Evolutionary conservation across 2,888 invertebrate species (phyloP).

Genomic region (Chymomyza procnemis): DNA sequence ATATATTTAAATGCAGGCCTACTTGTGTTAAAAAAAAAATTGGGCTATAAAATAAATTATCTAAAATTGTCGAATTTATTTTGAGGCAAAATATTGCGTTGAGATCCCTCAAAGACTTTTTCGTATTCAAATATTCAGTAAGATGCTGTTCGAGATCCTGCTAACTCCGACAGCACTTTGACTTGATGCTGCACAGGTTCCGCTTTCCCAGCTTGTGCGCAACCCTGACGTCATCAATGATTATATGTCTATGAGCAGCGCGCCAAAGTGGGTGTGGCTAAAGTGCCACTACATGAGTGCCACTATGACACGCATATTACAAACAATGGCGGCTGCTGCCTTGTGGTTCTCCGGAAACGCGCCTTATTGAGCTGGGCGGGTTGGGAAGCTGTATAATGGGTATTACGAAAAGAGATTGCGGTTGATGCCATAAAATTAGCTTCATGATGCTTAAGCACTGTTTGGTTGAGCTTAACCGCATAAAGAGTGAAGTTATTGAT

Average conservation of each 20-base stretch:
- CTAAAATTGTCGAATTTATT: too few relatives aligned
- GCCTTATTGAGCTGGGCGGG: neutral
- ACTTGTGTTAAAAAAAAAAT: too few relatives aligned
- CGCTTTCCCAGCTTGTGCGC: neutral
- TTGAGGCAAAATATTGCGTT: too few relatives aligned
- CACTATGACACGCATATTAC: conserved; percentile 58
- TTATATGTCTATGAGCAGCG: neutral
- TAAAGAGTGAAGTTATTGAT: conserved; percentile 59
- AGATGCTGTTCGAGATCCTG: too few relatives aligned
- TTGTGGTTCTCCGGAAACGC: neutral
- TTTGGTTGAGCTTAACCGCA: conserved; percentile 22
- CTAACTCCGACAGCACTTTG: neutral
- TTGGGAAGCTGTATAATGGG: conserved; percentile 30
- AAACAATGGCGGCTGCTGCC: conserved; percentile 28
- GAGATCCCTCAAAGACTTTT: too few relatives aligned
- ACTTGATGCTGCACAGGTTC: neutral
- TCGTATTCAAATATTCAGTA: too few relatives aligned
- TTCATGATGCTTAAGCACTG: conserved; percentile 30
- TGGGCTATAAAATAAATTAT: too few relatives aligned
- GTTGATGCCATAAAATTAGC: conserved; percentile 47
- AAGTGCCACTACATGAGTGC: conserved; percentile 12
- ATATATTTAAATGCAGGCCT: too few relatives aligned
- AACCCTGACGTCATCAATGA: neutral
- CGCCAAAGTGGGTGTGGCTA: conserved; percentile 9
- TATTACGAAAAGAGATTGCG: conserved; percentile 17